A percentile compares a stretch with the other conserved stretches of the same genome.
Evolutionary conservation across 1,140 invertebrate species (phyloP).

Genomic region (Phymorhynchus buccinoides): DNA sequence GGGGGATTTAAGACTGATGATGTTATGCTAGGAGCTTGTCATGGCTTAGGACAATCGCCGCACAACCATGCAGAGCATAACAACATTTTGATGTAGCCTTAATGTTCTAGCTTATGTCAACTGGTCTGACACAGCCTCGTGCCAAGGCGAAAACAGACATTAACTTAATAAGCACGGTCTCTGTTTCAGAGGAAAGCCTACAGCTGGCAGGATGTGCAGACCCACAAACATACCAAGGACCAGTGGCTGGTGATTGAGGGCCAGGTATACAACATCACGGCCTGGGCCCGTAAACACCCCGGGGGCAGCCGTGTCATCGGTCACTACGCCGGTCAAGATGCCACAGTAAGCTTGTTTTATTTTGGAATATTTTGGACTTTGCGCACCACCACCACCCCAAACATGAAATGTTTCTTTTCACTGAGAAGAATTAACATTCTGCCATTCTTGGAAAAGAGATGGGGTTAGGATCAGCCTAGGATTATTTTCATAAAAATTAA

Average conservation of each 20-base stretch:
- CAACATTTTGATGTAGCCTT: background rate
- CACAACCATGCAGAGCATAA: background rate
- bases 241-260: constrained; percentile 71
- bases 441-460: no score
- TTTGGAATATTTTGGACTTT: no score
- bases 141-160: background rate
- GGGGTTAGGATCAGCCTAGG: no score
- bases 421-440: no score
- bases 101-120: background rate
- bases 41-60: background rate
- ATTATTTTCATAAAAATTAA: no score
- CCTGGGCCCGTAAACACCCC: constrained; percentile 69
- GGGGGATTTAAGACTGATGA: no score
- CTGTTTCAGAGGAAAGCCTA: constrained; percentile 37
- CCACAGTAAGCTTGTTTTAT: constrained; percentile 67
- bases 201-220: constrained; percentile 65
- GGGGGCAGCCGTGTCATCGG: constrained; percentile 68
- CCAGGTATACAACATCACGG: constrained; percentile 72
- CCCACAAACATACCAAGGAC: constrained; percentile 59
- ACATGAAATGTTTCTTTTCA: no score
- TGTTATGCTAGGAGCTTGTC: no score
- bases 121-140: no score
- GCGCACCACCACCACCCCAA: no score
- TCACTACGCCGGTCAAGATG: constrained; percentile 73
- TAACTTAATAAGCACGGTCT: no score